These are phyloP conservation scores for Papilio polytes DNA, from an alignment of 1,140 invertebrate genomes.

Conservation along the genomic window DNA sequence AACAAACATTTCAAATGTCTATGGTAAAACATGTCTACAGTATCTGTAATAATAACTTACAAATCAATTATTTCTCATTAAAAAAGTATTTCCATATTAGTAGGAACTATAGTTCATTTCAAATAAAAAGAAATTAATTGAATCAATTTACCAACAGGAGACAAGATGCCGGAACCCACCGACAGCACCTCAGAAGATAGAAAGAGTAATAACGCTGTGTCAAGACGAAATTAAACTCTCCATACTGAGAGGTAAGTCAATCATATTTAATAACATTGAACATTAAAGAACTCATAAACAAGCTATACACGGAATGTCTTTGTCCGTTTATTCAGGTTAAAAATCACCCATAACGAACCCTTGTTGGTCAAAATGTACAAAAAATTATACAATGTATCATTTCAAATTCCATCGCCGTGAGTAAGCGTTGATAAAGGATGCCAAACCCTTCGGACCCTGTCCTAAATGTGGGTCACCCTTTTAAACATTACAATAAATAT, in stretches of 20 bases:
- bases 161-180: conserved; percentile 84
- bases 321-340: conserved; percentile 34
- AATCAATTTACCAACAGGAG: conserved; percentile 64
- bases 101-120: background rate
- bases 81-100: no score
- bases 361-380: conserved; percentile 33
- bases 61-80: no score
- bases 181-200: conserved; percentile 86
- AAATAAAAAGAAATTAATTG: background rate
- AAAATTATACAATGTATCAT: conserved; percentile 34
- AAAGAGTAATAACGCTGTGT: conserved; percentile 85
- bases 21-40: no score
- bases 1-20: no score
- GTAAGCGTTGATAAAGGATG: conserved; percentile 5
- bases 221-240: conserved; percentile 87
- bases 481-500: conserved; percentile 28
- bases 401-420: conserved; percentile 26
- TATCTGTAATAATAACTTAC: no score
- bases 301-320: conserved; percentile 20
- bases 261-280: background rate
- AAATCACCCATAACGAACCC: conserved; percentile 33
- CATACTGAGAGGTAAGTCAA: conserved; percentile 84
- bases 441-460: background rate
- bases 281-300: background rate
- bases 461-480: conserved; percentile 37